A percentile compares a stretch with the other conserved stretches of the same genome.
These are phyloP conservation scores for Brachionus asplanchnoidis DNA, from an alignment of 1,140 invertebrate genomes.

Conservation along the genomic window DNA sequence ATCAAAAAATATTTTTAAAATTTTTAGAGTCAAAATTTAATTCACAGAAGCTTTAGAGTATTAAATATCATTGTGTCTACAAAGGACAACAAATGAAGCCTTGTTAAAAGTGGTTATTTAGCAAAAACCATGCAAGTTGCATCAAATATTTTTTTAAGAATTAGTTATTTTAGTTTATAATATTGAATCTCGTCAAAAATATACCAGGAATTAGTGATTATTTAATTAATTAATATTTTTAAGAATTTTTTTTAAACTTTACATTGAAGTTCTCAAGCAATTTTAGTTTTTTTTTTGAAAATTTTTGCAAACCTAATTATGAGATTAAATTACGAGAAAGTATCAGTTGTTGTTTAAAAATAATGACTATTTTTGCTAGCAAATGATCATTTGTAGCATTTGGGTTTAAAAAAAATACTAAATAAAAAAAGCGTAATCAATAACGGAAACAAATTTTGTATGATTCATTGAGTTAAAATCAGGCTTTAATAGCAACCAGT, in stretches of 20 bases:
- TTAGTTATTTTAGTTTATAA: background rate
- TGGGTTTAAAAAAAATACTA: background rate
- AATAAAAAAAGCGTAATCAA: background rate
- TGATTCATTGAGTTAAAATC: background rate
- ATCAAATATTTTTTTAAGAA: background rate
- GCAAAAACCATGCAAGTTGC: background rate
- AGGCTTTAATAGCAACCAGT: background rate
- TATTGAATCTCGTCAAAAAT: too few species aligned
- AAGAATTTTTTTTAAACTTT: background rate
- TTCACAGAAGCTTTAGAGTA: background rate
- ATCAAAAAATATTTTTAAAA: background rate
- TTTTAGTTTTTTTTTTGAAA: background rate
- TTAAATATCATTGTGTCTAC: background rate
- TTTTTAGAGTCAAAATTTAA: background rate
- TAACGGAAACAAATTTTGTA: background rate
- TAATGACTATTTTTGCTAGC: background rate
- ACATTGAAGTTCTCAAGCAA: background rate
- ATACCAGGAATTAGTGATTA: too few species aligned
- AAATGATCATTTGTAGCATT: background rate
- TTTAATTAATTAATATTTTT: background rate
- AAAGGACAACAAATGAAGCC: background rate
- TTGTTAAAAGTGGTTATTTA: background rate
- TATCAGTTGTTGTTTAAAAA: background rate
- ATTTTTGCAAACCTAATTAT: background rate
- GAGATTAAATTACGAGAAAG: background rate